Conservation (phyloP, 2,888 invertebrate genomes). For the Rhamnusium bicolor region DNA sequence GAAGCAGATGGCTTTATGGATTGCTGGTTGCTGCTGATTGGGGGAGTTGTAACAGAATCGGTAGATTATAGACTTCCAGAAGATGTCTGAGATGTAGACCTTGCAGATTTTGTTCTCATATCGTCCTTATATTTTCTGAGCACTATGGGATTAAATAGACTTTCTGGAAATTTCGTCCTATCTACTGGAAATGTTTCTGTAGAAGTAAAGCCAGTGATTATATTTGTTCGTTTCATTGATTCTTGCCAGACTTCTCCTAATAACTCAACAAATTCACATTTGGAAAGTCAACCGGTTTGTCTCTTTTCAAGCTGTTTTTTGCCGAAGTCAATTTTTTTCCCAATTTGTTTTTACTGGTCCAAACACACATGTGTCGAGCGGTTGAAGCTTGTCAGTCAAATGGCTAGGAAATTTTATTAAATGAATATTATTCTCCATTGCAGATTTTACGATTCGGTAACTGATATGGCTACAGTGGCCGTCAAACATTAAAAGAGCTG, state of each 20-base stretch:
- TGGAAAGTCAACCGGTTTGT: not conserved
- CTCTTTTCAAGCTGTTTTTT: not conserved
- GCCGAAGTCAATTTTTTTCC: not conserved
- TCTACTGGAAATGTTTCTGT: not conserved
- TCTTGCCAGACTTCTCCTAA: not conserved
- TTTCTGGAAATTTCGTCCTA: not conserved
- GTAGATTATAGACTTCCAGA: too few relatives aligned
- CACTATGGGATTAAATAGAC: not conserved
- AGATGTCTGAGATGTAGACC: too few relatives aligned
- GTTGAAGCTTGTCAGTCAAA: not conserved
- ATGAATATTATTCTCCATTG: not conserved
- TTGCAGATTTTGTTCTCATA: too few relatives aligned
- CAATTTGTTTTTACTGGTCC: not conserved
- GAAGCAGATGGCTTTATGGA: too few relatives aligned
- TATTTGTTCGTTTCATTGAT: not conserved
- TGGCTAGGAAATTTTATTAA: not conserved
- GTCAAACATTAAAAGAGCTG: not conserved
- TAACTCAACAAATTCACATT: not conserved
- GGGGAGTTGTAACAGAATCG: too few relatives aligned
- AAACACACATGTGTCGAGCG: not conserved
- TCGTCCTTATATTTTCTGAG: not conserved
- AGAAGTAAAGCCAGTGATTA: not conserved
- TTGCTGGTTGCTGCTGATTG: not conserved
- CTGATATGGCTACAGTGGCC: not conserved
- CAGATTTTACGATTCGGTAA: not conserved